Base-by-base conservation (phyloP, 2,888 invertebrate genomes). In the Meghimatium bilineatum region DNA sequence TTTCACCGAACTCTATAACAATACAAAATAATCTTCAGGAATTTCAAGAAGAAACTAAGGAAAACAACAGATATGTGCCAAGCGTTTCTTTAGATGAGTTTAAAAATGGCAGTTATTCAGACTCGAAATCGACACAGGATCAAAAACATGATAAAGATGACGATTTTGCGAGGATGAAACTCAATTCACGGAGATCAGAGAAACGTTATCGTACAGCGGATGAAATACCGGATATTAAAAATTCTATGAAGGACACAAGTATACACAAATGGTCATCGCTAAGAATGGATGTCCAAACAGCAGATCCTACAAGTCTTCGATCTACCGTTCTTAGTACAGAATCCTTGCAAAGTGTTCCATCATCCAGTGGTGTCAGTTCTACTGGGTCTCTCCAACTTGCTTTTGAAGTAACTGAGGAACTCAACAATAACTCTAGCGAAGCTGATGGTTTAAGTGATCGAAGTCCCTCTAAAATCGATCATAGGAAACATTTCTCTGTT, bases 191-290 rank as follows among this genome's bases (percentile, higher is more conserved):
- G 76, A 87, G 92, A 69, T 89, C 89, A 32, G 93, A 93, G 86
- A 94, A 94, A 90, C 93, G 96, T 85, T 96, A 95, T 92, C 95
- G 95, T 92, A 96, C 96, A 14, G 95, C 96, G 10, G 96, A 96
- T 87, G 95, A 95, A 85, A 95, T 96, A 88, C 96, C 96, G 91
- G 95, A 95, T 91, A 94, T 95, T 80, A 84, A 83, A 63, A 74
- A 87, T 38, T 88, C 91, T 72, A 88, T 89, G 49, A 89, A 88
- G 84, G 92, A 92, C 87, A 89, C 94, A 75, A 94, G 94, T 86
- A 95, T 95, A 88, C 95, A 95, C 92, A 95, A 95, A 92, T 94
- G 95, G 77, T 92, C 95, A 84, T 95, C 95, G n/a, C 95, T 95
- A 95, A 95, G 95, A 88, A 90, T 88, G n/a, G 91, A 93, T 87